Base-by-base conservation (phyloP, 2,888 invertebrate genomes). In the Andrena flavipes region DNA sequence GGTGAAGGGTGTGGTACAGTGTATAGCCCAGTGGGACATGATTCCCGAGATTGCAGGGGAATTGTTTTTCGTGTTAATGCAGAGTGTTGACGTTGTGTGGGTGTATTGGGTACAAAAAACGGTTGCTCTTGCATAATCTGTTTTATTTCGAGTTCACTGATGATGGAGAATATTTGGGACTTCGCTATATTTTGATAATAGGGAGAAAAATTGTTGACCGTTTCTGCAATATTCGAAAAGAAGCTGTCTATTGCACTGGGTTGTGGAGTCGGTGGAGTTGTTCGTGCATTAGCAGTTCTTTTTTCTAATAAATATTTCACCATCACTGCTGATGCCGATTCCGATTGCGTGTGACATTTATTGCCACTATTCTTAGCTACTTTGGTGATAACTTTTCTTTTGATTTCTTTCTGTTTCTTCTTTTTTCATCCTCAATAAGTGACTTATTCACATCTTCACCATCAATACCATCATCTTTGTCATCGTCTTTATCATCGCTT, bases 1-100 rank as follows among this genome's bases (percentile, higher is more conserved):
- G 13, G n/a, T 33, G 33, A 33, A 33, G 8, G 8, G 8, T 33
- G 33, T 33, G 33, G 33, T 33, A 33, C 33, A 33, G 33, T 33
- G 33, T 33, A 33, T 0, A 8, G 8, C 33, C 33, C 33, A 33
- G 33, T 33, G 33, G 33, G 33, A 33, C 33, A 33, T 33, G 8
- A 33, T 33, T 33, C 33, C 33, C 33, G 33, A 33, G 33, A 33
- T 33, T 33, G 33, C 33, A 8, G 33, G 33, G 33, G 33, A 33
- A 33, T 33, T 33, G 33, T 8, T 33, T 0, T 33, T 8, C 33
- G 33, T 49, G n/a, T n/a, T n/a, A n/a, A n/a, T n/a, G n/a, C n/a
- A n/a, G n/a, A n/a, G n/a, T n/a, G n/a, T n/a, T n/a, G 49, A 49
- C 49, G n/a, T 49, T 49, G 49, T 49, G 49, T 49, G 49, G 49